Conservation (phyloP, 2,888 invertebrate species). For the Diaperis boleti region DNA sequence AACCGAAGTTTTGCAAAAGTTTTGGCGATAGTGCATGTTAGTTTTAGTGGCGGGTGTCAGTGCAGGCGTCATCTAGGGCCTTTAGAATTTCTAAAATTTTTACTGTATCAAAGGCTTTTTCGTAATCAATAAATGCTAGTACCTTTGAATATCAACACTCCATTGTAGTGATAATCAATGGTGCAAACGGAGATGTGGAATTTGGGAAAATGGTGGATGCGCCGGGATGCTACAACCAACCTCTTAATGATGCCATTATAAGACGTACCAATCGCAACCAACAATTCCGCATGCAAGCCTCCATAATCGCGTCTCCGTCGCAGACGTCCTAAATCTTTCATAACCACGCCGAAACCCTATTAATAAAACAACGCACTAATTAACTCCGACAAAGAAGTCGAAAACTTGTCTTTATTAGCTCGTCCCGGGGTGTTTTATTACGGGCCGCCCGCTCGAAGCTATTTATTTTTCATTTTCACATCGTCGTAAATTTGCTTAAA, state of each 20-base stretch:
- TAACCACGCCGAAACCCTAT: constrained; percentile 51
- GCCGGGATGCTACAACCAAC: not conserved
- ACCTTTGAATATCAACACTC: too few relatives aligned
- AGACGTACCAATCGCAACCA: too few relatives aligned
- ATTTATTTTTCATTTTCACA: constrained; percentile 38
- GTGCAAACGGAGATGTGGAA: too few relatives aligned
- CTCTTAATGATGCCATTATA: not conserved
- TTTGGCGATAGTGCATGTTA: too few relatives aligned
- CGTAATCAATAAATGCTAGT: too few relatives aligned
- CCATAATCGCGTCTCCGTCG: constrained; percentile 6
- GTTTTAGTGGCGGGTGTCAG: too few relatives aligned
- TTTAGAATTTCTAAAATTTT: too few relatives aligned
- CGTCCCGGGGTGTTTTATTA: constrained; percentile 36
- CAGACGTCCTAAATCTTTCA: constrained; percentile 51
- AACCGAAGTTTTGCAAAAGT: too few relatives aligned
- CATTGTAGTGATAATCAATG: too few relatives aligned
- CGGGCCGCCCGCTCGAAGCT: constrained; percentile 24
- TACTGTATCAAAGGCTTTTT: too few relatives aligned
- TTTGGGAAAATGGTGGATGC: not conserved
- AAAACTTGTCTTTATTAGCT: constrained; percentile 42
- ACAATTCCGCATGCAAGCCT: not conserved
- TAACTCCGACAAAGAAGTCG: constrained; percentile 44
- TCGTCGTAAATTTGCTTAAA: constrained; percentile 32
- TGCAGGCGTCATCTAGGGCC: too few relatives aligned
- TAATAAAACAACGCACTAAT: constrained; percentile 53